Percentiles rank a stretch among this genome's conserved stretches.
These are phyloP conservation scores for Dromococcyx pavoninus DNA, from an alignment of 2,797 vertebrate species.

Conservation along the genomic window DNA sequence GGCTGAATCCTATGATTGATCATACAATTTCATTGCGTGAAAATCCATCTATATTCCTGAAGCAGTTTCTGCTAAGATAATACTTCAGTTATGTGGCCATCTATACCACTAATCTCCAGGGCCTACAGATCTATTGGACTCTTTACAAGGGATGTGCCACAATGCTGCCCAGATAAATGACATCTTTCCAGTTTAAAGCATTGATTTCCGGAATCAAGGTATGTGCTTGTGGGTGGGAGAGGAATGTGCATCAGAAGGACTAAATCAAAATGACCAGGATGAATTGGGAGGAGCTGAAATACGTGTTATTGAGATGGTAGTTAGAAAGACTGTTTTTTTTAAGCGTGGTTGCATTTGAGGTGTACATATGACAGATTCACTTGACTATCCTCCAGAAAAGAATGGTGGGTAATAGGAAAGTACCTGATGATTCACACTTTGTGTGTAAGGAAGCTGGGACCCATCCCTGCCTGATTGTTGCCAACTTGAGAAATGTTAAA, in stretches of 20 bases:
- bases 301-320: background rate
- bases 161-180: background rate
- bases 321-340: background rate
- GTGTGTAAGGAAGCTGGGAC: background rate
- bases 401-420: background rate
- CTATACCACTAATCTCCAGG: conserved; percentile 31
- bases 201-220: background rate
- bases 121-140: conserved; percentile 4
- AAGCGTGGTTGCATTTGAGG: background rate
- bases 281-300: background rate
- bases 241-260: background rate
- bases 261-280: background rate
- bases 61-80: conserved; percentile 48
- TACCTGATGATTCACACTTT: too few species aligned
- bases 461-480: background rate
- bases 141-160: background rate
- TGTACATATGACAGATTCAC: background rate
- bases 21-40: background rate
- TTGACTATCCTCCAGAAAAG: background rate
- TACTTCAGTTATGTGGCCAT: conserved; percentile 24
- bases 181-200: background rate
- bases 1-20: conserved; percentile 23
- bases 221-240: background rate
- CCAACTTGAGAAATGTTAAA: background rate
- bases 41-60: conserved; percentile 20